Conservation (phyloP, 2,113 vertebrate species). For the Lontra canadensis region DNA sequence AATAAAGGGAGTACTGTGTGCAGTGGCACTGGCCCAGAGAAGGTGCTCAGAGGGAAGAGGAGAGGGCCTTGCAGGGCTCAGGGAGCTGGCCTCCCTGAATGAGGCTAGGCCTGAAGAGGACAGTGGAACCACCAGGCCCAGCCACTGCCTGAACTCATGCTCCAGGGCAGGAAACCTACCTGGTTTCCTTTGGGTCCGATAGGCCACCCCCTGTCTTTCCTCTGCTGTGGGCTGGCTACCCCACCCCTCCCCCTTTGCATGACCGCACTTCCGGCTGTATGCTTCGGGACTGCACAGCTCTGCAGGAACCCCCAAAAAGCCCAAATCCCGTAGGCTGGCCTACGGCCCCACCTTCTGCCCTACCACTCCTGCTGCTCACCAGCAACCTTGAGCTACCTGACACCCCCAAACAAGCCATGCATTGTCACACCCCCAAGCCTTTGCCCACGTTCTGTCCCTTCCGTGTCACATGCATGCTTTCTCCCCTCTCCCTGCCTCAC, state of each 20-base stretch:
- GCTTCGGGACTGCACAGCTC: background rate
- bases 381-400: background rate
- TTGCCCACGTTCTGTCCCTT: background rate
- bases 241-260: background rate
- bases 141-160: background rate
- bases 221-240: background rate
- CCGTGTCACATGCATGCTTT: background rate
- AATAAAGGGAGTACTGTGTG: background rate
- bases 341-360: background rate
- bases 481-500: background rate
- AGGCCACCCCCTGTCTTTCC: background rate
- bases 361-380: background rate
- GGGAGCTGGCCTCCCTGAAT: background rate
- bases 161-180: conserved; percentile 13
- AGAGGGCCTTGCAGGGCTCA: background rate
- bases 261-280: background rate
- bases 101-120: background rate
- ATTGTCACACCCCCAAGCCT: background rate
- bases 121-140: background rate
- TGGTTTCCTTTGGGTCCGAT: conserved; percentile 5
- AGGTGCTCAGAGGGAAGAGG: background rate
- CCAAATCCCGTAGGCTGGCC: background rate
- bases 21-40: background rate
- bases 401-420: background rate
- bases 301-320: background rate